Percentiles rank a stretch among this genome's conserved stretches.
These are phyloP conservation scores for Drosophila paranaensis DNA, from an alignment of 2,888 invertebrate genomes.

Conservation along the genomic window DNA sequence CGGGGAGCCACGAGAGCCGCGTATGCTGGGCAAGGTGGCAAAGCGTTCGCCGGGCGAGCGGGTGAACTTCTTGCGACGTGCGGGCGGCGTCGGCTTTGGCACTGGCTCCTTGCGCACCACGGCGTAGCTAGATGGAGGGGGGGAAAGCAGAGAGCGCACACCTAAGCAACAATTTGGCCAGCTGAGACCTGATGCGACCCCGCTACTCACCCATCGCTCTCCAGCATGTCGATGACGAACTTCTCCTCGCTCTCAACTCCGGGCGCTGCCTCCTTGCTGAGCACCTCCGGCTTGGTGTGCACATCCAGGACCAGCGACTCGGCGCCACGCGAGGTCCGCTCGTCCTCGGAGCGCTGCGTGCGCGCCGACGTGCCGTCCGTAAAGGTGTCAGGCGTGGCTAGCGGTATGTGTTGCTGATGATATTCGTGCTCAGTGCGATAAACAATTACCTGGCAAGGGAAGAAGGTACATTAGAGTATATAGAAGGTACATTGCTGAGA, in stretches of 20 bases:
- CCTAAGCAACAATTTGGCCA: constrained; percentile 51
- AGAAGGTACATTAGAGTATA: not conserved
- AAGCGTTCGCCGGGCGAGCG: constrained; percentile 88
- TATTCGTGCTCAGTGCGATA: constrained; percentile 89
- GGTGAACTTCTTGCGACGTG: constrained; percentile 86
- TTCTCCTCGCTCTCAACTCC: constrained; percentile 67
- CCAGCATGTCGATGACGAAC: constrained; percentile 84
- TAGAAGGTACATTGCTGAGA: not conserved
- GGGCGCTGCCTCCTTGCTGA: constrained; percentile 61
- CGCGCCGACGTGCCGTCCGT: constrained; percentile 87
- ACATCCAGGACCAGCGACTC: constrained; percentile 87
- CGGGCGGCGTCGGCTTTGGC: constrained; percentile 88
- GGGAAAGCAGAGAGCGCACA: constrained; percentile 52
- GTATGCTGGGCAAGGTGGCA: constrained; percentile 88
- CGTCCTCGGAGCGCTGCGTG: constrained; percentile 88
- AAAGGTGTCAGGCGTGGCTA: constrained; percentile 86
- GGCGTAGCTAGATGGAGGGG: constrained; percentile 88
- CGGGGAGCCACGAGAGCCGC: constrained; percentile 82
- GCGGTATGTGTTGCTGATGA: constrained; percentile 86
- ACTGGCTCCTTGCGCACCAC: constrained; percentile 90
- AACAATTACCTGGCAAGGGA: constrained; percentile 86
- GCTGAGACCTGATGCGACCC: constrained; percentile 36
- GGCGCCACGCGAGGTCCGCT: constrained; percentile 89
- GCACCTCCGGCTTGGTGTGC: constrained; percentile 39
- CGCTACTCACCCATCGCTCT: constrained; percentile 83